Evolutionary conservation across 2,888 invertebrate species (phyloP).

Genomic region (Aphidius colemani): DNA sequence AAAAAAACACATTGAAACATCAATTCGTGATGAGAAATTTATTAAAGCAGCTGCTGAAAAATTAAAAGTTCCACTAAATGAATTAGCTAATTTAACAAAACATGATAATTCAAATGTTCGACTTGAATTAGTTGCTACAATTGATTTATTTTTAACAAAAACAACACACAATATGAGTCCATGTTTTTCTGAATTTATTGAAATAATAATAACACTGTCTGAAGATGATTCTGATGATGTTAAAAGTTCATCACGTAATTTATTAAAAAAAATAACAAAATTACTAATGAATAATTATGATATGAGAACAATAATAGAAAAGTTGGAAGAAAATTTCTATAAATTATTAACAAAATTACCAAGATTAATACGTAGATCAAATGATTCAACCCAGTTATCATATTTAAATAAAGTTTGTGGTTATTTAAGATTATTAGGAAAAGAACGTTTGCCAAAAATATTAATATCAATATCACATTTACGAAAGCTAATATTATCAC

Average conservation of each 20-base stretch:
- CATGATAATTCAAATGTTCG: constrained; percentile 70
- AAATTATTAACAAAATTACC: constrained; percentile 68
- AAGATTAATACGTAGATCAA: constrained; percentile 67
- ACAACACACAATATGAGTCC: constrained; percentile 69
- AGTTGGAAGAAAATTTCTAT: constrained; percentile 68
- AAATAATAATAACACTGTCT: constrained; percentile 71
- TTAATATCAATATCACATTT: constrained; percentile 65
- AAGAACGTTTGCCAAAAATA: constrained; percentile 64
- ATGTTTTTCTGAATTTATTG: constrained; percentile 68
- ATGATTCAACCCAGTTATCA: constrained; percentile 67
- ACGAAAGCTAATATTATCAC: constrained; percentile 64
- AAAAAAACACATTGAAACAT: constrained; percentile 55
- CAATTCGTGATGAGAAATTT: constrained; percentile 64
- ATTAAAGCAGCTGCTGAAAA: constrained; percentile 66
- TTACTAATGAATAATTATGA: constrained; percentile 54
- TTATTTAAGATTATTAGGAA: constrained; percentile 67
- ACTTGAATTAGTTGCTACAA: constrained; percentile 67
- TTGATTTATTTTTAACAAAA: constrained; percentile 64
- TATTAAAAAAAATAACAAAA: constrained; percentile 57
- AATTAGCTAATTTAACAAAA: constrained; percentile 63
- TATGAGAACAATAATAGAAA: constrained; percentile 62
- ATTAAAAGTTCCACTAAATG: constrained; percentile 61
- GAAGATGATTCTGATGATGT: constrained; percentile 69
- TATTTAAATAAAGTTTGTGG: constrained; percentile 71
- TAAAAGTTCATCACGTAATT: constrained; percentile 54